Conservation (phyloP, 2,888 invertebrate genomes). For the Bhutanitis thaidina region DNA sequence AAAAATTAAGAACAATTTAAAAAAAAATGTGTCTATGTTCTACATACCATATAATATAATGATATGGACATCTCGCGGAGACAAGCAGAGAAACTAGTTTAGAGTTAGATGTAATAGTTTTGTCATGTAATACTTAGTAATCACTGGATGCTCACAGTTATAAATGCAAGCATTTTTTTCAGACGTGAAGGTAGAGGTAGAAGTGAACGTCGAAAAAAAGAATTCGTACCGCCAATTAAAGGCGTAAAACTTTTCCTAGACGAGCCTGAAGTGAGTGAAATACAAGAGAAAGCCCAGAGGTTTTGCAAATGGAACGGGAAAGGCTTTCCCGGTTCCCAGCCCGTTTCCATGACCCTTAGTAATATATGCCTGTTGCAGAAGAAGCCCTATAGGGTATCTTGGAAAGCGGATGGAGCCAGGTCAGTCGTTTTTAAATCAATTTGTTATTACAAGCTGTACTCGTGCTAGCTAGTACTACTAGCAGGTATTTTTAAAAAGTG, state of each 20-base stretch:
- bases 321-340: constrained; percentile 98
- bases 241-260: constrained; percentile 87
- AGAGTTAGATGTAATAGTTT: too few relatives aligned
- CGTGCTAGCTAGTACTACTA: too few relatives aligned
- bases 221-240: constrained; percentile 92
- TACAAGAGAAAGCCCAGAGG: constrained; percentile 86
- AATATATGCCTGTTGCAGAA: constrained; percentile 88
- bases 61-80: too few relatives aligned
- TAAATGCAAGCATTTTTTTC: background rate
- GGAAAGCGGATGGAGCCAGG: constrained; percentile 99
- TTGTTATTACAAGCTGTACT: too few relatives aligned
- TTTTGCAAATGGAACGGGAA: constrained; percentile 89
- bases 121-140: too few relatives aligned
- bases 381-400: constrained; percentile 96
- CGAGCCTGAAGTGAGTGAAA: constrained; percentile 76
- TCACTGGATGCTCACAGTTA: background rate
- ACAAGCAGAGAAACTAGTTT: too few relatives aligned
- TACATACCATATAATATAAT: too few relatives aligned
- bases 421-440: constrained; percentile 52
- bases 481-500: too few relatives aligned
- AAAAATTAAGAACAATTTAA: too few relatives aligned
- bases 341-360: constrained; percentile 94
- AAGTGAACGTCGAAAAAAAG: constrained; percentile 77
- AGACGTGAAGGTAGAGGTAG: constrained; percentile 63
- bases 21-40: too few relatives aligned